phyloP scores from a whole-genome alignment of 1,140 invertebrate species.

The Cyclina sinensis region DNA sequence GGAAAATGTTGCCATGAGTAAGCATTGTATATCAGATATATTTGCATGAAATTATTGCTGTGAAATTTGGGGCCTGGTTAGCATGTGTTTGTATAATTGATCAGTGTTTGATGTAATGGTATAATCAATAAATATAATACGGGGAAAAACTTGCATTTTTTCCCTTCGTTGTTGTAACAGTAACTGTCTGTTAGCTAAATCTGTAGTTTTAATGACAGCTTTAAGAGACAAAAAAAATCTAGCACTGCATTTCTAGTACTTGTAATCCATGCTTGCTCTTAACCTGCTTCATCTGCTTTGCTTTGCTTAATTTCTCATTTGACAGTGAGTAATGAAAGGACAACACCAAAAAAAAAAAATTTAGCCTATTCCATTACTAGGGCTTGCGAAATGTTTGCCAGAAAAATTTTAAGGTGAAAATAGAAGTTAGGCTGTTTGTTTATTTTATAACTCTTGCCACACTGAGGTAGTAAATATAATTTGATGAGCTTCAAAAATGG shows the following conservation, averaged over 20 bases:
- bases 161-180: background rate
- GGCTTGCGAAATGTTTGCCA: no score
- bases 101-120: background rate
- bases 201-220: no score
- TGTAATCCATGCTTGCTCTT: background rate
- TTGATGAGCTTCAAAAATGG: no score
- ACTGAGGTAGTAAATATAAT: no score
- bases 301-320: background rate
- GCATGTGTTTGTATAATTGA: conserved; percentile 45
- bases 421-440: no score
- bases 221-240: no score
- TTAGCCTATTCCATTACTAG: no score
- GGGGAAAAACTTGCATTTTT: background rate
- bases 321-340: background rate
- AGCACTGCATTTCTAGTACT: no score
- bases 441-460: no score
- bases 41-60: conserved; percentile 33
- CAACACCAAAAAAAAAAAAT: no score
- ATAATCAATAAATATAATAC: background rate
- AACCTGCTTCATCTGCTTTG: background rate
- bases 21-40: background rate
- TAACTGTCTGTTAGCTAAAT: no score
- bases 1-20: background rate
- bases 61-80: conserved; percentile 62
- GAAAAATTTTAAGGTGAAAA: no score